Evolutionary conservation across 2,888 invertebrate species (phyloP).

Genomic region (Nymphalis c-album): DNA sequence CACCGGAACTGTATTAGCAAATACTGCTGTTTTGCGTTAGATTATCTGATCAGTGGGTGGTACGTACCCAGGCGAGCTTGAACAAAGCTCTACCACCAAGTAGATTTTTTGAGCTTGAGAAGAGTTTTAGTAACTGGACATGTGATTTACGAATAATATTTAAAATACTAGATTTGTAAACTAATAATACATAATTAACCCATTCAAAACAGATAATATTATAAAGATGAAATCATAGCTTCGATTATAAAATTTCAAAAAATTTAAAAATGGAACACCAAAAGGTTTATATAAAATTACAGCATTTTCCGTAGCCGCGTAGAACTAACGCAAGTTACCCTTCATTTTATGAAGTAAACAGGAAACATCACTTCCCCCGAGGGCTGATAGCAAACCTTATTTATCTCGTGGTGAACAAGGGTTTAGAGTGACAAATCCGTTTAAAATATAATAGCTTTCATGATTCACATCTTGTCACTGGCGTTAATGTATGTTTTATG

Average conservation of each 20-base stretch:
- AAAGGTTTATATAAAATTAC: conserved; percentile 16
- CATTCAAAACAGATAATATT: too few species aligned
- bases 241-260: neutral
- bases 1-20: too few species aligned
- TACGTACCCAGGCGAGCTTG: too few species aligned
- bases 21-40: too few species aligned
- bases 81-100: too few species aligned
- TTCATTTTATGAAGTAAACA: conserved; percentile 36
- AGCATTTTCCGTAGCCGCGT: conserved; percentile 10
- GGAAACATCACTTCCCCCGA: conserved; percentile 31
- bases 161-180: too few species aligned
- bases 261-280: neutral
- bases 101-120: too few species aligned
- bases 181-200: too few species aligned
- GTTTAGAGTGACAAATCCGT: conserved; percentile 34
- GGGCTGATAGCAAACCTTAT: conserved; percentile 36
- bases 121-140: too few species aligned
- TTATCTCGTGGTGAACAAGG: conserved; percentile 41
- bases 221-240: too few species aligned
- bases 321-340: conserved; percentile 24
- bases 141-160: too few species aligned
- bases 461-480: conserved; percentile 26
- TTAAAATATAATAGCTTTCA: conserved; percentile 31
- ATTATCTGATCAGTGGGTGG: too few species aligned
- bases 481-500: conserved; percentile 7